Evolutionary conservation across 2,797 vertebrate genomes (phyloP), one percentile per base, ranked within the genome.

Genomic region (Caiman crocodilus): DNA sequence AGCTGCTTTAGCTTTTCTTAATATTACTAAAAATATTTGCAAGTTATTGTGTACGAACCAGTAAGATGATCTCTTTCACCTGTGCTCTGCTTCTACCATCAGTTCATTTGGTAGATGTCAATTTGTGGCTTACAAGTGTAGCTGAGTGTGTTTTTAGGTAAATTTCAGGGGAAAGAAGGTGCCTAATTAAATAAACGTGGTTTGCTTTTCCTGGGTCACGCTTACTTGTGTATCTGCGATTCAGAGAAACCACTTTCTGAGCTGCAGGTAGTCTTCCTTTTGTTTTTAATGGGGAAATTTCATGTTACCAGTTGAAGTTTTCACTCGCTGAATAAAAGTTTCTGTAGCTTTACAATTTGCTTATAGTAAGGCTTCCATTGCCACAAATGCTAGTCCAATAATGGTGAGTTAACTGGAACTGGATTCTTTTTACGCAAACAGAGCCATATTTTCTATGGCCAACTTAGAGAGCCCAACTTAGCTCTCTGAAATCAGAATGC

Each of bases 101-200:
- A 86, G 80, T 93, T n/a, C 30, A 1, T 78, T 30, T 57, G 87
- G 94, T 88, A 85, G 89, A 65, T 30, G n/a, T 59, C 2, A 79
- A 87, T 14, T 82, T n/a, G 74, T 1, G 60, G 10, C 17, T 76
- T 94, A 93, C 91, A 63, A 50, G 58, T 16, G 2, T 2, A 71
- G 88, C 94, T 94, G 93, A 91, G 1, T 50, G 25, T 69, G 89
- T 42, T 59, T 82, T 59, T 82, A 11, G 65, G 2, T 80, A 4
- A 5, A 26, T 69, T 76, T 0, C 18, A 71, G 5, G 7, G 32
- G 13, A 71, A 71, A 71, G 67, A 32, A 71, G 67, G 20, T 71
- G 35, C 67, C 32, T 42, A 23, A 25, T 42, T 32, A 7, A 35
- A 18, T 13, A 42, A 11, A 42, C 18, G 7, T 30, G 23, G 25